A percentile compares a stretch with the other conserved stretches of the same genome.
phyloP scores from a whole-genome alignment of 2,113 vertebrate species.

The Ceyx cyanopectus region DNA sequence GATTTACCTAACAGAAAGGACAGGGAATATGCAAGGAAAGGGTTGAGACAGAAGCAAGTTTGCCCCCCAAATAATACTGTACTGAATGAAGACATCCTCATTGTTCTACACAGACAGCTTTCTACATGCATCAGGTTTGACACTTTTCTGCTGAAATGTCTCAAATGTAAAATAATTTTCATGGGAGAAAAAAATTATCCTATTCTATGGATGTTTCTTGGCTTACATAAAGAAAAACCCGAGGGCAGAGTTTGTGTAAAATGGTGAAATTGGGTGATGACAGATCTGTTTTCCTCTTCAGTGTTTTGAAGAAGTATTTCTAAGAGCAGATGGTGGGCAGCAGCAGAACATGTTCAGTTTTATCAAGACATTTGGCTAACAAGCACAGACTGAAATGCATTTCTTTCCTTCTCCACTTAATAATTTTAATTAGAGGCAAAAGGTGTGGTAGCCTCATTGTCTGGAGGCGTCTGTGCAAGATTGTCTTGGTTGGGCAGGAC shows the following conservation, averaged over 20 bases:
- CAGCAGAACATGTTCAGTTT: conserved; percentile 57
- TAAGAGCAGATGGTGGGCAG: conserved; percentile 62
- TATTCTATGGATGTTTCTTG: background rate
- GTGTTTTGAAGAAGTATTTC: conserved; percentile 44
- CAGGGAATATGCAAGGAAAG: background rate
- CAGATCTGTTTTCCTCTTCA: conserved; percentile 36
- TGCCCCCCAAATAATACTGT: background rate
- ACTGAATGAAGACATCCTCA: background rate
- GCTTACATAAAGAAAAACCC: background rate
- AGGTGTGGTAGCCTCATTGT: conserved; percentile 23
- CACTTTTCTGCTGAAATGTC: background rate
- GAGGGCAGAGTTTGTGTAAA: background rate
- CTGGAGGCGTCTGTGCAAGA: conserved; percentile 56
- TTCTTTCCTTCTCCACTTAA: conserved; percentile 45
- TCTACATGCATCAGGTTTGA: background rate
- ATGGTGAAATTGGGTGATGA: conserved; percentile 26
- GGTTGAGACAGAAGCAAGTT: background rate
- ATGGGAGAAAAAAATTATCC: background rate
- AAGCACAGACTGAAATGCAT: conserved; percentile 44
- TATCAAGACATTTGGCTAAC: conserved; percentile 61
- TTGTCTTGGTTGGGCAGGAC: conserved; percentile 64
- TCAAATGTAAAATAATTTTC: background rate
- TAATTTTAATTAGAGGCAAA: conserved; percentile 64
- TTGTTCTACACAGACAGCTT: background rate
- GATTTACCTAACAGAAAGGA: background rate